Base-by-base conservation (phyloP, 2,797 vertebrate species). In the Tragopan temminckii region DNA sequence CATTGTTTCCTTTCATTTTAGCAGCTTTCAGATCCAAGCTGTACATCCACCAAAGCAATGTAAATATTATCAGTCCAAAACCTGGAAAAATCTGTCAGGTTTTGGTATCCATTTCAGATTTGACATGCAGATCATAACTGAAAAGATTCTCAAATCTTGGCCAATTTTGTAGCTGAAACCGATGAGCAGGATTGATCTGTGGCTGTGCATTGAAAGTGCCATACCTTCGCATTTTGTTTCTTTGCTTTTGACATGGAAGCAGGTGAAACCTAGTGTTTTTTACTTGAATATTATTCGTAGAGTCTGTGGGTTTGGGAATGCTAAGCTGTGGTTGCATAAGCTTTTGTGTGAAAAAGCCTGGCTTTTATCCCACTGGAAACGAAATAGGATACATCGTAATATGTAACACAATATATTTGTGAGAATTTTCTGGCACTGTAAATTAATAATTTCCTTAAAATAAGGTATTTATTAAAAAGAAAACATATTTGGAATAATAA, bases 61-160 rank as follows among this genome's bases (percentile, higher is more conserved):
- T 33, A 33, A 35, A 24, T 23, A 31, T 33, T 64, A 45, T 8
- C 38, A 55, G 35, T 25, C 23, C 40, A 40, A 81, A 80, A 18
- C 15, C 1, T 33, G 33, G 33, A 21, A 87, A 85, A 63, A 85
- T 16, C 40, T 38, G 16, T 40, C 35, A 76, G 29, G 11, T 29
- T 80, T 78, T 78, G 23, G 14, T 20, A 88, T 85, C 57, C 27
- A 27, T 77, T 78, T 87, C 23, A 36, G 42, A 35, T 16, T 72
- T 0, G 0, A 58, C 27, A 8, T 7, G n/a, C 5, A 72, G 59
- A 72, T n/a, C 7, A 1, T 42, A 59, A 52, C 55, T 70, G 46
- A 78, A 80, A 82, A 80, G 52, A 55, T 66, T 83, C 58, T 85
- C 31, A 79, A 5, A 1, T 23, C 50, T 62, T 48, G 35, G 19